A percentile compares a stretch with the other conserved stretches of the same genome.
Evolutionary conservation across 1,140 invertebrate genomes (phyloP).

Genomic region (Drosophila athabasca): DNA sequence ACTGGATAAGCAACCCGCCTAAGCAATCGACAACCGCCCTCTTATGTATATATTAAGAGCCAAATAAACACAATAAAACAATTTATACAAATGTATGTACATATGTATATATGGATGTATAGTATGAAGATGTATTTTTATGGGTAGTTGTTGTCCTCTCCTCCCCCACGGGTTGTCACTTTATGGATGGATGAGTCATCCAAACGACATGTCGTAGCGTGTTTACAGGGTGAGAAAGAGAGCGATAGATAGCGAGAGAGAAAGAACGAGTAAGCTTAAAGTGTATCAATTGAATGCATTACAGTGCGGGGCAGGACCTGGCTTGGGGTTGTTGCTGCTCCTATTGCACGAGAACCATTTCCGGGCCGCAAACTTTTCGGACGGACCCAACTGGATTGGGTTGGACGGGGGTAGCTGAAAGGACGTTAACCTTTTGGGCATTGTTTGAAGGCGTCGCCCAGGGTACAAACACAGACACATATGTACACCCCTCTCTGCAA

Average conservation of each 20-base stretch:
- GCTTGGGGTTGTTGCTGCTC: constrained; percentile 12
- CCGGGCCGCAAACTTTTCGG: constrained; percentile 18
- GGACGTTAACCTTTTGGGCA: constrained; percentile 45
- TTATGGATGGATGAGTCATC: constrained; percentile 10
- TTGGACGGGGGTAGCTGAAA: constrained; percentile 8
- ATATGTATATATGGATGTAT: too few species aligned
- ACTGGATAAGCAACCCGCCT: background rate
- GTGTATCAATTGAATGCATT: constrained; percentile 48
- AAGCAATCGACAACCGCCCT: constrained; percentile 3
- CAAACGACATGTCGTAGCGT: background rate
- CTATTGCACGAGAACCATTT: constrained; percentile 35
- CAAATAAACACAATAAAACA: constrained; percentile 24
- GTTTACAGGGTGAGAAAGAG: background rate
- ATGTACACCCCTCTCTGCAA: background rate
- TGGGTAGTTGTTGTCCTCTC: constrained; percentile 7
- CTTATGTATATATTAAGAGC: constrained; percentile 9
- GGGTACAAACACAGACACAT: background rate
- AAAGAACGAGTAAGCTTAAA: background rate
- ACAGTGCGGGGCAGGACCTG: constrained; percentile 4
- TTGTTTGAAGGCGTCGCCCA: constrained; percentile 19
- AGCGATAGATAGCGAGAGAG: background rate
- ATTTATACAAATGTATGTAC: background rate
- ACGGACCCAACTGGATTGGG: constrained; percentile 7
- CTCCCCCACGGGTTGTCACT: background rate
- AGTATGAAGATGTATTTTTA: background rate